Conservation (phyloP, 2,797 vertebrate species). For the Poecilia gillii region DNA sequence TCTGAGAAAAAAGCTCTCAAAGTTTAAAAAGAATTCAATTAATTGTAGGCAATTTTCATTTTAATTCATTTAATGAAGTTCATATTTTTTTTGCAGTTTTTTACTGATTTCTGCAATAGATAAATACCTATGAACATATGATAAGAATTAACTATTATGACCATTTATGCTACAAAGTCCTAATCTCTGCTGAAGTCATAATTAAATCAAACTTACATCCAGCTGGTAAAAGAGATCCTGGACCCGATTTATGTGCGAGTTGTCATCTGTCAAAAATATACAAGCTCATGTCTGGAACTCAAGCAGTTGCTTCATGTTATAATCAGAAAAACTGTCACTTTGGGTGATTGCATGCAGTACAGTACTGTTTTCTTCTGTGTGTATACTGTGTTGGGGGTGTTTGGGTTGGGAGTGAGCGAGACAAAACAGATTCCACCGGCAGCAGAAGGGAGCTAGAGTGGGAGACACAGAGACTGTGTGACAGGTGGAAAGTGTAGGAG, state of each 20-base stretch:
- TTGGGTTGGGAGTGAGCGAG: conserved; percentile 18
- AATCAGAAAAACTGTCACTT: conserved; percentile 52
- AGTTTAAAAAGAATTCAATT: no score
- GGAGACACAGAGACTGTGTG: conserved; percentile 35
- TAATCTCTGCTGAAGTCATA: conserved; percentile 34
- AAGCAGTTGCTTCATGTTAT: conserved; percentile 35
- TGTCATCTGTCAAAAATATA: conserved; percentile 51
- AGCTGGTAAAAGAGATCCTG: conserved; percentile 24
- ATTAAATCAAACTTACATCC: conserved; percentile 30
- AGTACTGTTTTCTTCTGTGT: conserved; percentile 40
- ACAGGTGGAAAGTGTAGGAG: conserved; percentile 43
- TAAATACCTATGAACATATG: conserved; percentile 18
- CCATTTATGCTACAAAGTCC: conserved; percentile 29
- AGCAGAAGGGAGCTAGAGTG: neutral
- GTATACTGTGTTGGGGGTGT: conserved; percentile 26
- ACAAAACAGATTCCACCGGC: conserved; percentile 19
- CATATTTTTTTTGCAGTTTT: neutral
- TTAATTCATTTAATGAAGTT: no score
- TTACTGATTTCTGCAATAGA: neutral
- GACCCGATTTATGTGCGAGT: conserved; percentile 33
- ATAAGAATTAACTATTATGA: conserved; percentile 26
- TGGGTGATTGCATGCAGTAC: conserved; percentile 16
- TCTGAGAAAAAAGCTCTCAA: no score
- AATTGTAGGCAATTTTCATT: no score
- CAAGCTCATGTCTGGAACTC: conserved; percentile 37